Evolutionary conservation across 2,113 vertebrate genomes (phyloP).

Genomic region (Puma concolor): DNA sequence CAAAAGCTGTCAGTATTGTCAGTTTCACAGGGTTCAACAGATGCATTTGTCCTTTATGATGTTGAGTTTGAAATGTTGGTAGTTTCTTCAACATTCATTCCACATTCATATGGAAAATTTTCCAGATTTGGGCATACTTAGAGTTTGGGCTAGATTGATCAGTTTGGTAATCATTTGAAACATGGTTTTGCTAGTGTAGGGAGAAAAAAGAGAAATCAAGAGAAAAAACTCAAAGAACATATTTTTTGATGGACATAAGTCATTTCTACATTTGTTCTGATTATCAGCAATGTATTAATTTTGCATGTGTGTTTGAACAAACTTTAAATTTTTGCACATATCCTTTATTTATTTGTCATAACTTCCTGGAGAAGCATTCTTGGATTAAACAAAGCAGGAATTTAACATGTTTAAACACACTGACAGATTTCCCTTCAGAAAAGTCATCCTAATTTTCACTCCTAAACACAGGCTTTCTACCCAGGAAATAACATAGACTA

Average conservation of each 20-base stretch:
- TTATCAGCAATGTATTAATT: background rate
- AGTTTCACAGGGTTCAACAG: background rate
- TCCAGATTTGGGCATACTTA: background rate
- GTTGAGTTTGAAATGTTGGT: background rate
- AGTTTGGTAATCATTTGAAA: constrained; percentile 10
- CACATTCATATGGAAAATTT: background rate
- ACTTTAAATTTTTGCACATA: background rate
- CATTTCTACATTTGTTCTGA: background rate
- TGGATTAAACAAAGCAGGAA: background rate
- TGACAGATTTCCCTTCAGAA: background rate
- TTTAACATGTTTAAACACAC: background rate
- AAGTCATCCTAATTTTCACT: background rate
- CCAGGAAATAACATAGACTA: background rate
- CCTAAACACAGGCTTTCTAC: background rate
- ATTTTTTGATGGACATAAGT: background rate
- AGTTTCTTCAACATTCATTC: background rate
- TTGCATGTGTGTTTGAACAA: background rate
- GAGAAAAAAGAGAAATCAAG: background rate
- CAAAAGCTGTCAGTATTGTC: background rate
- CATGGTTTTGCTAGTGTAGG: background rate
- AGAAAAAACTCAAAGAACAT: background rate
- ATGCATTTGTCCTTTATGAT: background rate
- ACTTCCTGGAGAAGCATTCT: background rate
- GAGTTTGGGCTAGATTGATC: background rate
- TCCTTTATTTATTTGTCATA: background rate